Percentiles rank a stretch among this genome's conserved stretches.
Evolutionary conservation across 1,140 invertebrate genomes (phyloP).

Genomic region (Nephotettix cincticeps): DNA sequence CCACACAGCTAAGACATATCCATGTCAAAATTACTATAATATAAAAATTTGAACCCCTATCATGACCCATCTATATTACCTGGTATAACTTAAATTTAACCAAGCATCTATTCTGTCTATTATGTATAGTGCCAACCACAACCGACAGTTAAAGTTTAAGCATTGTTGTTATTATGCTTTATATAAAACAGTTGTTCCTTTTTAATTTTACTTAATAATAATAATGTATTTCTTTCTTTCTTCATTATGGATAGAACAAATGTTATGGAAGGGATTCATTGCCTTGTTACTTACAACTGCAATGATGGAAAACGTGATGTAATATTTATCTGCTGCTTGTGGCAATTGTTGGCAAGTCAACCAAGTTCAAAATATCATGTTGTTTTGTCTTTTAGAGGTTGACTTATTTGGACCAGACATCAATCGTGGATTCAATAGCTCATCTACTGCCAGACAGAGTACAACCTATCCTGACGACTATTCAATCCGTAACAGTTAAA

Average conservation of each 20-base stretch:
- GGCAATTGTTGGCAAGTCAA: conserved; percentile 14
- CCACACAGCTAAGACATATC: too few relatives aligned
- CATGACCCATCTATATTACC: too few relatives aligned
- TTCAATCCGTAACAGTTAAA: too few relatives aligned
- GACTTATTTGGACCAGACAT: conserved; percentile 54
- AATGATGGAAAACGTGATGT: neutral
- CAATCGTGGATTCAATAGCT: conserved; percentile 56
- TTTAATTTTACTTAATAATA: too few relatives aligned
- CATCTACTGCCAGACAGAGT: conserved; percentile 48
- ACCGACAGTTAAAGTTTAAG: too few relatives aligned
- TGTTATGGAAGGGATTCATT: neutral
- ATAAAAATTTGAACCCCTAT: too few relatives aligned
- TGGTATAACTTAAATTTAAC: too few relatives aligned
- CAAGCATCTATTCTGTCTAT: too few relatives aligned
- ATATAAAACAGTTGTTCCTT: too few relatives aligned
- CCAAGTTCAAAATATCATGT: conserved; percentile 16
- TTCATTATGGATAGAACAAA: neutral
- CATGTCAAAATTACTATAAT: neutral
- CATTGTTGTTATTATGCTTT: too few relatives aligned
- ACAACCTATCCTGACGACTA: neutral
- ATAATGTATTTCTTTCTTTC: conserved; percentile 8
- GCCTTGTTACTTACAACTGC: neutral
- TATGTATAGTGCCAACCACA: too few relatives aligned
- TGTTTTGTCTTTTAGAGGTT: conserved; percentile 49
- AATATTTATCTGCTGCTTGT: neutral